Conservation (phyloP, 2,113 vertebrate genomes). For the Dipodomys ordii region DNA sequence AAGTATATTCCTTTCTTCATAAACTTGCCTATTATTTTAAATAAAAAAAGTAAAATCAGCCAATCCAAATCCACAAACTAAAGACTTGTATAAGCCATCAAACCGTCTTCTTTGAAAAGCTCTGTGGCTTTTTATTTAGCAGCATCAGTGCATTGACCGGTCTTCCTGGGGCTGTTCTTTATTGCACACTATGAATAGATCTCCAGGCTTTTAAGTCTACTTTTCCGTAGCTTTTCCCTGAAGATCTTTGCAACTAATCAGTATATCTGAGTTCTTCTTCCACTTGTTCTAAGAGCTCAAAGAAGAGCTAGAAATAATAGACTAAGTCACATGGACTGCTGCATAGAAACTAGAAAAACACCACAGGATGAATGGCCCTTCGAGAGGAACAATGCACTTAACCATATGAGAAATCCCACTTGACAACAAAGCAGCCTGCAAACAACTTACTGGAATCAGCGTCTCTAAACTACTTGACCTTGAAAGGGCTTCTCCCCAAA, state of each 20-base stretch:
- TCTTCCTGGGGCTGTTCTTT: not conserved
- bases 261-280: not conserved
- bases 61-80: not conserved
- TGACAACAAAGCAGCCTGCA: not conserved
- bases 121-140: not conserved
- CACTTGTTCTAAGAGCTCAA: not conserved
- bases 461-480: no score
- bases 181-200: not conserved
- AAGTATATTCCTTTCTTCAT: no score
- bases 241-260: not conserved
- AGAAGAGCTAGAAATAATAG: not conserved
- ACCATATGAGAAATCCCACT: not conserved
- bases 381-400: not conserved
- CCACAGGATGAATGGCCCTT: not conserved
- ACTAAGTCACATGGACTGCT: not conserved
- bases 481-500: no score
- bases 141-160: no score
- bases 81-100: not conserved
- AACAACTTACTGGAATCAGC: no score
- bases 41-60: not conserved
- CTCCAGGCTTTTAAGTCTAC: not conserved
- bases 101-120: not conserved
- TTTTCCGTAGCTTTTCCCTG: not conserved
- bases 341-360: not conserved
- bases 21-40: no score